A percentile compares a stretch with the other conserved stretches of the same genome.
These are phyloP conservation scores for Hypsibius dujardini DNA, from an alignment of 1,140 invertebrate genomes.

Conservation along the genomic window DNA sequence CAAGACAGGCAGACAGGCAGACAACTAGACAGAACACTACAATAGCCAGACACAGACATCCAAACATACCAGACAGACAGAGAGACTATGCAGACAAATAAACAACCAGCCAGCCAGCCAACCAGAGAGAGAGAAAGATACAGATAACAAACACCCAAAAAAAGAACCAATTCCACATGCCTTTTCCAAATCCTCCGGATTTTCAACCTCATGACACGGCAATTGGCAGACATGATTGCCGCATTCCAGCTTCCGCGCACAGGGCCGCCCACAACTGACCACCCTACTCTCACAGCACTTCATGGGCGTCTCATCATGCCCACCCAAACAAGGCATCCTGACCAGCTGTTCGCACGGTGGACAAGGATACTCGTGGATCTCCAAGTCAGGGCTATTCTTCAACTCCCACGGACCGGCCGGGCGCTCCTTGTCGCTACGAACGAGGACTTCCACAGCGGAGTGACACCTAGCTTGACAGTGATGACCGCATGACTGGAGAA, in stretches of 20 bases:
- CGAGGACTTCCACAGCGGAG: conserved; percentile 41
- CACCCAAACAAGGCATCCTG: conserved; percentile 55
- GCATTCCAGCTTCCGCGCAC: conserved; percentile 49
- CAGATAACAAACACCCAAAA: no score
- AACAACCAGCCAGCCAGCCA: no score
- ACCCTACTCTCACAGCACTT: conserved; percentile 49
- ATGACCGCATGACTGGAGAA: conserved; percentile 50
- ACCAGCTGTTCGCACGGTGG: conserved; percentile 46
- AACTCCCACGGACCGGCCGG: conserved; percentile 56
- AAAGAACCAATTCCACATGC: no score
- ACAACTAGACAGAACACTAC: no score
- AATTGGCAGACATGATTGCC: conserved; percentile 57
- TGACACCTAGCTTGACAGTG: conserved; percentile 57
- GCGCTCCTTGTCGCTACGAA: conserved; percentile 26
- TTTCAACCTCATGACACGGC: conserved; percentile 46
- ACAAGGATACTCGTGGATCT: conserved; percentile 43
- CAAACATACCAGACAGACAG: no score
- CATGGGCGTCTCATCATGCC: conserved; percentile 45
- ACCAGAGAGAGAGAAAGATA: no score
- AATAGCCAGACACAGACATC: no score
- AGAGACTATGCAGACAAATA: no score
- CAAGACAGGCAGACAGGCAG: no score
- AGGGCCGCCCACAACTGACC: conserved; percentile 51
- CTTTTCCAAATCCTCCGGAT: conserved; percentile 20
- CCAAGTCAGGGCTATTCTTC: conserved; percentile 34